Evolutionary conservation across 2,113 vertebrate genomes (phyloP).

Genomic region (Lophura nycthemera): DNA sequence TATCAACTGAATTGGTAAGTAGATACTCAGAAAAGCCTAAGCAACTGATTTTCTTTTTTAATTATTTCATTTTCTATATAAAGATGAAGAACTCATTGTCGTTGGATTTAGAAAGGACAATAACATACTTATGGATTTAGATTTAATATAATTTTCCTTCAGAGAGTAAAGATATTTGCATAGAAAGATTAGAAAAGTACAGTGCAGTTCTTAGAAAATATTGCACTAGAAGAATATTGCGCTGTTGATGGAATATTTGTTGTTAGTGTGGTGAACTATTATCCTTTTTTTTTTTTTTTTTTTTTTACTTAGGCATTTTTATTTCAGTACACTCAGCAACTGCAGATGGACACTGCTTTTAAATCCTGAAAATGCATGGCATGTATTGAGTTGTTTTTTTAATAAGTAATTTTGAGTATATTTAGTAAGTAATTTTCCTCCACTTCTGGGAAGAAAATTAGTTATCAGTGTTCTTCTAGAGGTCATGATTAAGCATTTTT

Average conservation of each 20-base stretch:
- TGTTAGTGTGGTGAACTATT: neutral
- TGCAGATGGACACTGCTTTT: neutral
- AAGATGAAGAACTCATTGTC: neutral
- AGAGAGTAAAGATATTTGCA: neutral
- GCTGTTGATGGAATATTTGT: neutral
- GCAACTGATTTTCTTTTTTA: neutral
- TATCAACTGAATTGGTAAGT: neutral
- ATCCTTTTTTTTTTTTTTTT: neutral
- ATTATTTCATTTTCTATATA: neutral
- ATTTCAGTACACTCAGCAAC: neutral
- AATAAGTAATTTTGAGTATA: neutral
- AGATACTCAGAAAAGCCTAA: neutral
- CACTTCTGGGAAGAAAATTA: conserved; percentile 5
- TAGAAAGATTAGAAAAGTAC: neutral
- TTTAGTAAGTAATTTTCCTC: neutral
- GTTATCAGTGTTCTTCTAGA: neutral
- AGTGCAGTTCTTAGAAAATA: neutral
- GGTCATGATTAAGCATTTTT: neutral
- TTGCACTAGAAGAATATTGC: neutral
- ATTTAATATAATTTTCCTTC: neutral
- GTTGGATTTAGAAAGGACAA: neutral
- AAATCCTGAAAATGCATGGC: neutral
- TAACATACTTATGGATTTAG: neutral
- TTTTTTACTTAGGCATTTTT: conserved; percentile 17
- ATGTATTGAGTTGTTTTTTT: neutral